Evolutionary conservation across 1,140 invertebrate species (phyloP).

Genomic region (Drosophila busckii): DNA sequence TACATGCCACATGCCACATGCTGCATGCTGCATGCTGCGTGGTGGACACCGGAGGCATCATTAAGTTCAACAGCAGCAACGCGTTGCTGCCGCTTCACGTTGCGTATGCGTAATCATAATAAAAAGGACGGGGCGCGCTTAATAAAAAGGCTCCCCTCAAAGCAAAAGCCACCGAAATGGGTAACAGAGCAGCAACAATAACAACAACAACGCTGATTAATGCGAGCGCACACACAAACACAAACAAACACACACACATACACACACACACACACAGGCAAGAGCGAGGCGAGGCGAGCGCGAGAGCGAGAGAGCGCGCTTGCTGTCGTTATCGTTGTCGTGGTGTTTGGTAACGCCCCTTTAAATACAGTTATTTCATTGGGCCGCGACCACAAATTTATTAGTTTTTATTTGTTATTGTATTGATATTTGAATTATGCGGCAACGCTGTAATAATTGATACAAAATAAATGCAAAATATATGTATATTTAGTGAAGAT

Average conservation of each 20-base stretch:
- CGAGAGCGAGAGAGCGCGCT: constrained; percentile 1
- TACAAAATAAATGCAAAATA: neutral
- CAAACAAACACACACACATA: constrained; percentile 12
- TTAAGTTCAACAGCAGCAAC: constrained; percentile 41
- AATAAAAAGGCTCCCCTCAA: constrained; percentile 20
- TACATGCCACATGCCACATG: constrained; percentile 53
- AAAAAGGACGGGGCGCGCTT: constrained; percentile 38
- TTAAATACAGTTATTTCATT: constrained; percentile 79
- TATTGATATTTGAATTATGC: constrained; percentile 69
- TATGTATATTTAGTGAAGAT: neutral
- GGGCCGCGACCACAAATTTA: constrained; percentile 76
- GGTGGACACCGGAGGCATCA: constrained; percentile 19
- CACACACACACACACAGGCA: neutral
- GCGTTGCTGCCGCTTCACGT: constrained; percentile 29
- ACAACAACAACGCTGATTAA: constrained; percentile 40
- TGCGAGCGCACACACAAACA: constrained; percentile 4
- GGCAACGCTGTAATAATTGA: neutral
- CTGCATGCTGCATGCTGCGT: constrained; percentile 4
- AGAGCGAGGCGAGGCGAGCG: neutral
- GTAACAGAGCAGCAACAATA: neutral
- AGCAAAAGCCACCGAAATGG: neutral
- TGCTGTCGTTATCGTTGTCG: constrained; percentile 80
- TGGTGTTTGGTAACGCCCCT: constrained; percentile 78
- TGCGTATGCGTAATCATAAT: constrained; percentile 63
- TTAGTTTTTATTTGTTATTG: constrained; percentile 73